phyloP scores from a whole-genome alignment of 2,797 vertebrate genomes.

The Eleutherodactylus coqui region DNA sequence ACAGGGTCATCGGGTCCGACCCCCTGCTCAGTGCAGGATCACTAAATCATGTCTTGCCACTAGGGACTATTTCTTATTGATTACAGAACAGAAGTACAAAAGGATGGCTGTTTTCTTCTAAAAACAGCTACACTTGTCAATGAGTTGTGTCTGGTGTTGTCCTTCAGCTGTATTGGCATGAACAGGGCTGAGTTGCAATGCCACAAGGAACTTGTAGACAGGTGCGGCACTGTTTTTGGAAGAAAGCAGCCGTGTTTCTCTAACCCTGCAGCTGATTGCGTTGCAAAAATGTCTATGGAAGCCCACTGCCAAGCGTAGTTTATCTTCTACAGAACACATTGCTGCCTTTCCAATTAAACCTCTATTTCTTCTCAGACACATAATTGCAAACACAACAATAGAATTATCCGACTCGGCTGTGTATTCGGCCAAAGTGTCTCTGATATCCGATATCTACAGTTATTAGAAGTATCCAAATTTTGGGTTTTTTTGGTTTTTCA shows the following conservation, averaged over 20 bases:
- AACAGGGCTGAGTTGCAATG: background rate
- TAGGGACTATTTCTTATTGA: too few species aligned
- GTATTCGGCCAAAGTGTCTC: background rate
- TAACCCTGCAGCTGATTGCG: background rate
- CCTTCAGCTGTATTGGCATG: background rate
- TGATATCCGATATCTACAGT: background rate
- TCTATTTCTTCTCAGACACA: background rate
- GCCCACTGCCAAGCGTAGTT: background rate
- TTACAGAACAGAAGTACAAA: background rate
- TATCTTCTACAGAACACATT: background rate
- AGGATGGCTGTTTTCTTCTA: background rate
- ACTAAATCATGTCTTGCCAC: too few species aligned
- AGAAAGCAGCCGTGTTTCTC: background rate
- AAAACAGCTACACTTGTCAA: background rate
- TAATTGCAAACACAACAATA: slow-evolving; percentile 12
- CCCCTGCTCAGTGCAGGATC: too few species aligned
- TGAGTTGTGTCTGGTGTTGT: background rate
- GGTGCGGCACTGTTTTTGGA: background rate
- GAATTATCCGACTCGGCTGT: background rate
- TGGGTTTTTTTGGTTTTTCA: background rate
- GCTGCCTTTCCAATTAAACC: background rate
- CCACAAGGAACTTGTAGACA: background rate
- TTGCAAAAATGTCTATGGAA: background rate
- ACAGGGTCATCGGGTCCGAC: too few species aligned
- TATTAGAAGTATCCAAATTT: slow-evolving; percentile 10